Evolutionary conservation across 2,888 invertebrate genomes (phyloP), one percentile per base, ranked within the genome.

Genomic region (Spilarctia lutea): DNA sequence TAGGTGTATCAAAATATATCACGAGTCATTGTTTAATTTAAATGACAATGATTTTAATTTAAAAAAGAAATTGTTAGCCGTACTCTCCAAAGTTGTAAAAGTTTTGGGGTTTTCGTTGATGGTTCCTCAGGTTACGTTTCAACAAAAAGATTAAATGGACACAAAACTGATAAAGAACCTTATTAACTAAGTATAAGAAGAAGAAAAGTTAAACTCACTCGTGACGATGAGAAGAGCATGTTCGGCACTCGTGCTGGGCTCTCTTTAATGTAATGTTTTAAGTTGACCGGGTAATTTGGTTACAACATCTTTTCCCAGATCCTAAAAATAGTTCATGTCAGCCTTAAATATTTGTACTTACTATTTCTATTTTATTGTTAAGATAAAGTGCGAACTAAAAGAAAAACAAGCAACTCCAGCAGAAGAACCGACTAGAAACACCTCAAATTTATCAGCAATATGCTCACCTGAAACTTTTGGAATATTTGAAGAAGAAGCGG

Each of bases 401-500:
- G 39, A 24, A n/a, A 71, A 70, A 2, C 24, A 52, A n/a, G 68
- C 80, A 0, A 75, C 68, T 2, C 63, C 30, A 63, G 69, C 79
- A 0, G 76, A 81, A 1, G 71, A 39, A 2, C 24, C 24, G 10
- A 13, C 2, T n/a, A 18, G 3, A 24, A 35, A 33, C 6, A 13
- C 24, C 6, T 35, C 63, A 4, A 73, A 75, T 4, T 83, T 45
- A 79, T 91, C 7, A 89, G 85, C 86, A 3, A 89, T 93, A 78
- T 92, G 88, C 75, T 79, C 87, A 68, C 75, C 79, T 0, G 39
- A 71, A 27, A 65, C 76, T 27, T 82, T 72, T 4, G 88, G 90
- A 71, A 75, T 92, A 63, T 94, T 79, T 42, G 88, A 88, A 77
- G 93, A 94, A 73, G 95, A 96, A 85, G 95, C 95, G 6, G 95